phyloP scores from a whole-genome alignment of 1,140 invertebrate species.

The Aphis gossypii region DNA sequence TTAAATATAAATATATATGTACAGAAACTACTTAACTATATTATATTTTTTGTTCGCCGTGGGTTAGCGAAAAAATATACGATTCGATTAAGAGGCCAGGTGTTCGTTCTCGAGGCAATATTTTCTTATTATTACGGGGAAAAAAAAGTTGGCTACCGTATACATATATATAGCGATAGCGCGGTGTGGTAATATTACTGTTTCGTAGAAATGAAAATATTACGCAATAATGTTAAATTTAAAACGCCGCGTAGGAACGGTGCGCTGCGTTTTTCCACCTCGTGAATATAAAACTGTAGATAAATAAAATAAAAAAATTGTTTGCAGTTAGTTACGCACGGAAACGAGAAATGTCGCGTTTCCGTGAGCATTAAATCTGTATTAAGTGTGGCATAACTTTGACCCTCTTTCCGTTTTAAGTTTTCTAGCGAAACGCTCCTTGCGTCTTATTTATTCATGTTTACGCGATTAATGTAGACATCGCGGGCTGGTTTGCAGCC shows the following conservation, averaged over 20 bases:
- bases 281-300: slow-evolving; percentile 40
- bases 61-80: neutral
- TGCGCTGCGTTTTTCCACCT: slow-evolving; percentile 27
- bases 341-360: slow-evolving; percentile 12
- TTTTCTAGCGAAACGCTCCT: neutral
- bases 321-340: neutral
- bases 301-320: slow-evolving; percentile 21
- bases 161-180: neutral
- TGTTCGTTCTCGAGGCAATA: slow-evolving; percentile 31
- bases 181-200: slow-evolving; percentile 25
- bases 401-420: neutral
- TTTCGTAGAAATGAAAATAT: slow-evolving; percentile 41
- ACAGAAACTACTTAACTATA: neutral
- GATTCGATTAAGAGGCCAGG: slow-evolving; percentile 50
- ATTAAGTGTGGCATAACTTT: slow-evolving; percentile 25
- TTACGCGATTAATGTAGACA: slow-evolving; percentile 5
- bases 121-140: slow-evolving; percentile 18
- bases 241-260: neutral
- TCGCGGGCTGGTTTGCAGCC: neutral
- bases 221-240: slow-evolving; percentile 37
- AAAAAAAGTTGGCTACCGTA: neutral
- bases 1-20: slow-evolving; percentile 25
- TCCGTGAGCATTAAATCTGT: slow-evolving; percentile 13
- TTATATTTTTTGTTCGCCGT: neutral
- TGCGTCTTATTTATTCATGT: slow-evolving; percentile 34